A percentile compares a stretch with the other conserved stretches of the same genome.
These are phyloP conservation scores for Trypoxylon attenuatum DNA, from an alignment of 2,888 invertebrate genomes.

Conservation along the genomic window DNA sequence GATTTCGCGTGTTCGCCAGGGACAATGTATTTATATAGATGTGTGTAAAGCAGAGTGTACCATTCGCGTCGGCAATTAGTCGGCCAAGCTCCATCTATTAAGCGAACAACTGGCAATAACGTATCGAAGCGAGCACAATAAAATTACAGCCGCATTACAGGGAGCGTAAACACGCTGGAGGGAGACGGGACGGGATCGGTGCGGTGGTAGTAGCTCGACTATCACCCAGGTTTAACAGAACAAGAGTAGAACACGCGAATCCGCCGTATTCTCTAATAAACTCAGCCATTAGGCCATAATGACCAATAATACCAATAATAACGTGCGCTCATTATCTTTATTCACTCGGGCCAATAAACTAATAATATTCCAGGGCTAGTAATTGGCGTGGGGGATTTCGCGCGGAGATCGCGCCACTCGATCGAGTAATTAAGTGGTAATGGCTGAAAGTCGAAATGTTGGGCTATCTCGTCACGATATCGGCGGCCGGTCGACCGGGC, in stretches of 20 bases:
- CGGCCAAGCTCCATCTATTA: background rate
- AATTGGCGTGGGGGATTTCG: slow-evolving; percentile 23
- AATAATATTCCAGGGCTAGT: slow-evolving; percentile 24
- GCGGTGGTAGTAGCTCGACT: no score
- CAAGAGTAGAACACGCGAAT: background rate
- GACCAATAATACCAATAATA: slow-evolving; percentile 9
- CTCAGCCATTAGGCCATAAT: slow-evolving; percentile 7
- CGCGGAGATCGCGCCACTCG: background rate
- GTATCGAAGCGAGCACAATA: background rate
- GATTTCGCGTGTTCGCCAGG: background rate
- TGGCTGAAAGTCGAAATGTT: slow-evolving; percentile 45
- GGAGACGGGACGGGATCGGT: no score
- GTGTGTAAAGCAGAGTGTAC: background rate
- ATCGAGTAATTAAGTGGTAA: slow-evolving; percentile 50
- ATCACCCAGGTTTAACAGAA: no score
- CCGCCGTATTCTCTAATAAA: background rate
- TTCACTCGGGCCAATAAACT: slow-evolving; percentile 18
- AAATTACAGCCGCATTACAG: background rate
- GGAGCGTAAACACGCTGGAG: background rate
- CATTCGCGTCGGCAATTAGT: background rate
- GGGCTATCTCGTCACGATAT: slow-evolving; percentile 43
- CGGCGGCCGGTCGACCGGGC: slow-evolving; percentile 18
- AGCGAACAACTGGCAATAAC: background rate
- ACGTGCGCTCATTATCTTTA: slow-evolving; percentile 10
- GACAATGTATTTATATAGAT: no score